Conservation (phyloP, 2,113 vertebrate species). For the Sylvia atricapilla region DNA sequence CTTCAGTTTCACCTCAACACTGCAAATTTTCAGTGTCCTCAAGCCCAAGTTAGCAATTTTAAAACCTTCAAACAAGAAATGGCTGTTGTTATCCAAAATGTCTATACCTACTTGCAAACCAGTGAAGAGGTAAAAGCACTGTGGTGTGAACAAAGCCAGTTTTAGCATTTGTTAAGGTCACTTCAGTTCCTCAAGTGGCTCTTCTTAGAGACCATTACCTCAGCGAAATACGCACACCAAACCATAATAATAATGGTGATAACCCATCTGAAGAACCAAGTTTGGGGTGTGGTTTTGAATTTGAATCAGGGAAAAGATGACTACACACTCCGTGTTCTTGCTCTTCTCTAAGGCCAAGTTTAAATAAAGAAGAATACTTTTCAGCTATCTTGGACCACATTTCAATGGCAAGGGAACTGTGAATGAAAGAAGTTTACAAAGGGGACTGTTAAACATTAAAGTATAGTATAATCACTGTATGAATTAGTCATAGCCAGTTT, state of each 20-base stretch:
- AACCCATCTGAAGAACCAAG: conserved; percentile 72
- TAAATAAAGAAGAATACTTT: conserved; percentile 72
- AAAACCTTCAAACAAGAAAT: conserved; percentile 3
- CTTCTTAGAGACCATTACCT: conserved; percentile 42
- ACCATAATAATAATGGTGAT: conserved; percentile 78
- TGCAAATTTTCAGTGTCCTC: background rate
- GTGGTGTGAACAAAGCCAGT: conserved; percentile 32
- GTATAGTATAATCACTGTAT: conserved; percentile 76
- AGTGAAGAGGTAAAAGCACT: conserved; percentile 2
- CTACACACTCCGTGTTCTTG: conserved; percentile 66
- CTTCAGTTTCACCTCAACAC: conserved; percentile 16
- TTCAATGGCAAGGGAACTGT: conserved; percentile 78
- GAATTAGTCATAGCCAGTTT: conserved; percentile 83
- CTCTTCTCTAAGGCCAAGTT: conserved; percentile 66
- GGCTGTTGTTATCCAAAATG: background rate
- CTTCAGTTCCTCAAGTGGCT: conserved; percentile 49
- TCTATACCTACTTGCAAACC: background rate
- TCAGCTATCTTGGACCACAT: conserved; percentile 75
- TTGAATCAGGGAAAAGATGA: conserved; percentile 75
- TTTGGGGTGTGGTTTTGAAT: conserved; percentile 75
- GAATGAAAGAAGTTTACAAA: conserved; percentile 74
- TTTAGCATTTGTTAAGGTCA: conserved; percentile 48
- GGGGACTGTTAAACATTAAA: conserved; percentile 75
- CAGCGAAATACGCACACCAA: conserved; percentile 71
- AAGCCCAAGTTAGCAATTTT: background rate